Conservation (phyloP, 2,797 vertebrate genomes). For the Ptychadena robeensis region DNA sequence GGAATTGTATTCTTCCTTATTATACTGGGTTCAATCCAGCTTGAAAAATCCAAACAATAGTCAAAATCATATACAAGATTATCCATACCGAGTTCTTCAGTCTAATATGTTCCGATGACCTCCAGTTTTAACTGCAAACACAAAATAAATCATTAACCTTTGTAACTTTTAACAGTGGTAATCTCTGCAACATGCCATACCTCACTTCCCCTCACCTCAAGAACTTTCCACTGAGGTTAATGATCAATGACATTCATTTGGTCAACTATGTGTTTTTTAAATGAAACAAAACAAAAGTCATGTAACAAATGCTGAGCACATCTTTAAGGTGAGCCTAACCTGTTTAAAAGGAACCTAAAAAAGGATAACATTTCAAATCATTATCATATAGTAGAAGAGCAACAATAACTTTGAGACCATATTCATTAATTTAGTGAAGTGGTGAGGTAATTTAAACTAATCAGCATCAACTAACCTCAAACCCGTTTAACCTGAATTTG, state of each 20-base stretch:
- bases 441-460: no score
- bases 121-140: constrained; percentile 46
- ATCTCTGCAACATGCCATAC: constrained; percentile 4
- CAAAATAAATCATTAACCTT: constrained; percentile 34
- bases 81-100: constrained; percentile 53
- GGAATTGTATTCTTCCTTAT: neutral
- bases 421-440: no score
- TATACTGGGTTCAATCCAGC: constrained; percentile 59
- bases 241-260: neutral
- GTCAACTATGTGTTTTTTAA: neutral
- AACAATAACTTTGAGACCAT: neutral
- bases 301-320: no score
- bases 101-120: constrained; percentile 13
- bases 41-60: constrained; percentile 38
- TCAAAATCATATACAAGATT: constrained; percentile 53
- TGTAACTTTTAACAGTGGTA: constrained; percentile 5
- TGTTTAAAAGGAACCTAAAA: neutral
- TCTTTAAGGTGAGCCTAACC: neutral
- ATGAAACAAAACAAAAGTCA: neutral
- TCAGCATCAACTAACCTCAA: no score
- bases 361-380: neutral
- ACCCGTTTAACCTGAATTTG: no score
- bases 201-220: neutral
- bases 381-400: neutral
- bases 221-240: neutral